Base-by-base conservation (phyloP, 2,888 invertebrate species). In the Nemurella pictetii region DNA sequence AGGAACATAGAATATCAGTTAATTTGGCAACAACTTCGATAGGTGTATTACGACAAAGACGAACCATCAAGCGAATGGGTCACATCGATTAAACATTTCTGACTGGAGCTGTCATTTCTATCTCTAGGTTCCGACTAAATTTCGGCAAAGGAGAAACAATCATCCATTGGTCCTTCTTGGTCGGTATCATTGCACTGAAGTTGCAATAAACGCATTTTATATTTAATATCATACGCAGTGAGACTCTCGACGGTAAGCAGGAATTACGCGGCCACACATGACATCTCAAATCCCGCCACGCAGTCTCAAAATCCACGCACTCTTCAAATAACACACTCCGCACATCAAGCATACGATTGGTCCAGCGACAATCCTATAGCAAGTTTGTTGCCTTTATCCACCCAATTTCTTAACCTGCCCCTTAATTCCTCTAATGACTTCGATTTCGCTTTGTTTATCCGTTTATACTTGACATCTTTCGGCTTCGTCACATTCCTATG, bases 401-500 rank as follows among this genome's bases (percentile, higher is more conserved):
- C 96, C 94, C 96, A 96, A 90, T 95, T 96, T 92, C 95, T 95
- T 89, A 96, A 92, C 87, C 96, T 92, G 0, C 96, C 97, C 1
- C 96, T 91, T 85, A 97, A 89, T 89, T 97, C 97, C 88, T 97
- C 97, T 87, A 97, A 91, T 88, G 96, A 96, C 91, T 96, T 96
- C 86, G 96, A 96, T 89, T 97, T 97, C 4, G 96, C 96, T 90
- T 97, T 96, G 89, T 96, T 97, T 90, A 96, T 97, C 89, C 96
- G 93, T 90, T 96, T 96, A 91, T 96, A 97, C 90, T 97, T 97
- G 36, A 97, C 96, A 89, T 97, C 97, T 91, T 96, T 96, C 87
- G 96, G 96, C 90, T 97, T 97, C 4, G 96, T 96, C 83, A 97
- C 97, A 83, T 96, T 96, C 87, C 96, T 92, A 90, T 97, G 97